Evolutionary conservation across 64 coral and sea anemone genomes (phyloP), one percentile per base, ranked within the genome.

Genomic region (Actinia tenebrosa): DNA sequence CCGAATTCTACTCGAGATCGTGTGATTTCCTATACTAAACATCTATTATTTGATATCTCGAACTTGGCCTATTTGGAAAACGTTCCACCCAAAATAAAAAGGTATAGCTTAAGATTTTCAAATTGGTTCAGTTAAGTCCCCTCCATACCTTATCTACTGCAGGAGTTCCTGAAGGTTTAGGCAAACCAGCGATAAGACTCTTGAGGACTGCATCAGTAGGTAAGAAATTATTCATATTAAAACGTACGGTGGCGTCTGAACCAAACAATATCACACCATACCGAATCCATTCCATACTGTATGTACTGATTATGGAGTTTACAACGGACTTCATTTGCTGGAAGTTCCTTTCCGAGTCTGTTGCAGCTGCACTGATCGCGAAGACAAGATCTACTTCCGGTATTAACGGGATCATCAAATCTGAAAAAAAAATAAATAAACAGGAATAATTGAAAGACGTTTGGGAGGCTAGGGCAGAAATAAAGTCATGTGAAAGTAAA

Each of bases 331-430:
- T 93, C 88, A 90, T 96, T 69, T 90, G 91, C 25, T 88, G 79
- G 43, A 88, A 90, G 50, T 87, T 96, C 10, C 88, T 60, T 1
- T 87, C 84, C 44, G 91, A 88, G 53, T 90, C 62, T 16, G 79
- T 17, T 13, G 88, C 68, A 3, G 88, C 80, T 53, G 94, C 91
- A 58, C 84, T 82, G 79, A 93, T 93, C 17, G 88, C 94, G 86
- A 96, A 96, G 1, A 92, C 88, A 23, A 96, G 91, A 78, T 96
- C 88, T 19, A 92, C 88, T 56, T 96, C 94, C 17, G 94, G 94
- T 63, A 96, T 81, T 53, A 22, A 44, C 17, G 82, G 88, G n/a
- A 86, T 64, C 9, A 85, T 55, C 15, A 72, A 22, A 85, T 45
- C 94, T 96, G 37, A 2, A 50, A 50, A 50, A 50, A 50, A 50